phyloP scores from a whole-genome alignment of 2,113 vertebrate species.

The Pristiophorus japonicus region DNA sequence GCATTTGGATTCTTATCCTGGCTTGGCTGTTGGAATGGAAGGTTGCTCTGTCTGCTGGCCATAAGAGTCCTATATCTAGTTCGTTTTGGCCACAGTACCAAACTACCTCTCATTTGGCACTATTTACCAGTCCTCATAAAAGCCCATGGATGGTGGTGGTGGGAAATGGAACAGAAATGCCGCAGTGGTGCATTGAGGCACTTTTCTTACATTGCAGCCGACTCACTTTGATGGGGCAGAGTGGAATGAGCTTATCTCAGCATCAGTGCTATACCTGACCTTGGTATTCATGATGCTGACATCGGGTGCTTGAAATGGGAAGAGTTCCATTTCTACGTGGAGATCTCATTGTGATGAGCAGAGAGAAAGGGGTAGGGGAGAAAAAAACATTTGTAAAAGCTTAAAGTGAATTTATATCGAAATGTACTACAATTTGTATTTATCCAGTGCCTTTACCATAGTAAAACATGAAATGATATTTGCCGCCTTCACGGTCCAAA shows the following conservation, averaged over 20 bases:
- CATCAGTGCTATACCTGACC: neutral
- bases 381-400: neutral
- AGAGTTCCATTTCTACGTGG: neutral
- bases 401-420: neutral
- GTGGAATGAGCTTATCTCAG: neutral
- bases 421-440: neutral
- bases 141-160: neutral
- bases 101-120: neutral
- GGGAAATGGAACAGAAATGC: neutral
- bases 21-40: neutral
- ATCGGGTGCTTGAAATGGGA: neutral
- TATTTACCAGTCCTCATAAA: neutral
- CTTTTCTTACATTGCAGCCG: neutral
- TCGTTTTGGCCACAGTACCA: neutral
- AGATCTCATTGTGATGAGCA: neutral
- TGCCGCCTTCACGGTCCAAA: neutral
- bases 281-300: neutral
- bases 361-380: neutral
- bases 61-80: neutral
- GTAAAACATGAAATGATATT: neutral
- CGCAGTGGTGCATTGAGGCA: neutral
- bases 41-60: neutral
- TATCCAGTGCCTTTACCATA: neutral
- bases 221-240: neutral
- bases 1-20: neutral